Percentiles rank a stretch among this genome's conserved stretches.
Evolutionary conservation across 2,113 vertebrate genomes (phyloP).

Genomic region (Datnioides undecimradiatus): DNA sequence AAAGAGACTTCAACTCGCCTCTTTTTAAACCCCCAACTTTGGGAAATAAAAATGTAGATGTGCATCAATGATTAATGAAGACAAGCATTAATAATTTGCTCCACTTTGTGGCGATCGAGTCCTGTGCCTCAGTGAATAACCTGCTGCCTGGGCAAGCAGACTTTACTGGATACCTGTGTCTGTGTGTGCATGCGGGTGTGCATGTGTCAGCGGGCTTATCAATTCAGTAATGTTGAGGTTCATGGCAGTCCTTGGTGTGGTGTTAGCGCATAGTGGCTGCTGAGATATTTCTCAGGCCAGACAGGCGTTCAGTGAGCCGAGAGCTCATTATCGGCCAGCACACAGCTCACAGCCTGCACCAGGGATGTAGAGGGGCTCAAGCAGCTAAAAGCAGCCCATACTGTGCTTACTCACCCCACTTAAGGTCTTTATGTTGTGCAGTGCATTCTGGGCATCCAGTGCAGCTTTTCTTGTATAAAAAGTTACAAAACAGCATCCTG

Average conservation of each 20-base stretch:
- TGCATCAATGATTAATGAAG: conserved; percentile 68
- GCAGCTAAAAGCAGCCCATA: conserved; percentile 64
- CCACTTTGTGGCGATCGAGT: conserved; percentile 46
- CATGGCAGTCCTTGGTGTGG: conserved; percentile 30
- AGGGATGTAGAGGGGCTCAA: conserved; percentile 58
- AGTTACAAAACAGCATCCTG: conserved; percentile 99
- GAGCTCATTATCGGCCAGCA: conserved; percentile 63
- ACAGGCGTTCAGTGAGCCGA: conserved; percentile 49
- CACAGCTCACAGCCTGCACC: conserved; percentile 61
- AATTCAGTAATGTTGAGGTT: conserved; percentile 32
- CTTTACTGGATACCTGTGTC: conserved; percentile 27
- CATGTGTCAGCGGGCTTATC: conserved; percentile 24
- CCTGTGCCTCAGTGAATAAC: conserved; percentile 38
- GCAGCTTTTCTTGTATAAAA: conserved; percentile 99
- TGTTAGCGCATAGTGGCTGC: conserved; percentile 27
- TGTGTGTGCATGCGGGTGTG: neutral
- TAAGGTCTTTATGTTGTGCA: conserved; percentile 99
- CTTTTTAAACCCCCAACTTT: conserved; percentile 34
- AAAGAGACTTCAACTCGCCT: neutral
- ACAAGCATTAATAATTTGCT: conserved; percentile 69
- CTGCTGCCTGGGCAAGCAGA: conserved; percentile 29
- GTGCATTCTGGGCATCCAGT: conserved; percentile 98
- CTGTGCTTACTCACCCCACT: conserved; percentile 94
- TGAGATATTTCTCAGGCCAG: conserved; percentile 56
- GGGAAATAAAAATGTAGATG: conserved; percentile 46